These are phyloP conservation scores for Oxystoma pomonae DNA, from an alignment of 2,888 invertebrate genomes.

Conservation along the genomic window DNA sequence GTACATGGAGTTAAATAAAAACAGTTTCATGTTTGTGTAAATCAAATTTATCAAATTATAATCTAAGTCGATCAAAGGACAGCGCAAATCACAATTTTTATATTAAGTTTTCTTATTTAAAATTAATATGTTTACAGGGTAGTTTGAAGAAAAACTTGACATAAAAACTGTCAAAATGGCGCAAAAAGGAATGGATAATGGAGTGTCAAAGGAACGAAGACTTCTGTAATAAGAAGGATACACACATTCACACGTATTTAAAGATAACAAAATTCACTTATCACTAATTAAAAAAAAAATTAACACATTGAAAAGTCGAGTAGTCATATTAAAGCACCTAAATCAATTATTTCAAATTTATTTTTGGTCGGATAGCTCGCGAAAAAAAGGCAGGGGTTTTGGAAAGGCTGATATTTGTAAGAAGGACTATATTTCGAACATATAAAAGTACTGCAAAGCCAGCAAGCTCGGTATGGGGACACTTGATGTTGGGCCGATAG, in stretches of 20 bases:
- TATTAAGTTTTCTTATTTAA: too few relatives aligned
- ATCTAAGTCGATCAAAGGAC: neutral
- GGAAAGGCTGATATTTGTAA: too few relatives aligned
- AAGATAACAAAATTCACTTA: constrained; percentile 12
- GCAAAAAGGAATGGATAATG: constrained; percentile 44
- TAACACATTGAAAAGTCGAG: constrained; percentile 19
- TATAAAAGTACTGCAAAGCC: too few relatives aligned
- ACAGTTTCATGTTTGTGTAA: neutral
- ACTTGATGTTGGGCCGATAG: too few relatives aligned
- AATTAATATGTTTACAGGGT: neutral
- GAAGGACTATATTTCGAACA: too few relatives aligned
- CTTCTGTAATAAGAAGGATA: constrained; percentile 44
- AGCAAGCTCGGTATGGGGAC: too few relatives aligned
- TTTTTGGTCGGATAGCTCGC: too few relatives aligned
- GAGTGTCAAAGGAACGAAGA: constrained; percentile 47
- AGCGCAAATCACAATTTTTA: neutral
- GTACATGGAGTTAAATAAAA: neutral
- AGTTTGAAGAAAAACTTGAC: neutral
- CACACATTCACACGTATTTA: constrained; percentile 37
- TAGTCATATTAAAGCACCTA: constrained; percentile 2
- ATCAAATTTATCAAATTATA: neutral
- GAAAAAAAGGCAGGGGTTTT: too few relatives aligned
- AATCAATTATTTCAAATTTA: neutral
- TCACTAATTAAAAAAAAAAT: constrained; percentile 10
- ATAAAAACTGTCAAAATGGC: neutral